These are phyloP conservation scores for Tupaia tana DNA, from an alignment of 2,113 vertebrate genomes.

Conservation along the genomic window DNA sequence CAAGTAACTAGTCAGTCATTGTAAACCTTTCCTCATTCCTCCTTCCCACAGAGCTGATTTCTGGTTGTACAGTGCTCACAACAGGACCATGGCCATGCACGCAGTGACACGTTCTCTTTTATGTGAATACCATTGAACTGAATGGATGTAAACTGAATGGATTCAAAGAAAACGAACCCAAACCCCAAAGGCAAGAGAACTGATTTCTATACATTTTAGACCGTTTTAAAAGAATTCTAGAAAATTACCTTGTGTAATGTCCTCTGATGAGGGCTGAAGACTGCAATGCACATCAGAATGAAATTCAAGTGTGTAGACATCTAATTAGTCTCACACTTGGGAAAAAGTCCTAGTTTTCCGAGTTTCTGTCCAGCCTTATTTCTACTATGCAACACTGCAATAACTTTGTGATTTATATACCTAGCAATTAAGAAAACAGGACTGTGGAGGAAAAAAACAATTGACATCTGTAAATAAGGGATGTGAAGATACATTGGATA, in stretches of 20 bases:
- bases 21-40: not conserved
- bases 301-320: not conserved
- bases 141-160: not conserved
- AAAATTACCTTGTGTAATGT: not conserved
- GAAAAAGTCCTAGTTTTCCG: not conserved
- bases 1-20: not conserved
- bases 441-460: not conserved
- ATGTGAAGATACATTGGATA: not conserved
- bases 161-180: slow-evolving; percentile 18
- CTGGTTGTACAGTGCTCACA: not conserved
- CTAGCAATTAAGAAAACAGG: not conserved
- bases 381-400: not conserved
- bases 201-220: not conserved
- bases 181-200: not conserved
- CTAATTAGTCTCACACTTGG: not conserved
- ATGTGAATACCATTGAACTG: not conserved
- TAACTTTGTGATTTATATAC: not conserved
- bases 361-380: not conserved
- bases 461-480: not conserved
- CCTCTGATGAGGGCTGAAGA: not conserved
- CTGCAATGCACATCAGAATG: not conserved
- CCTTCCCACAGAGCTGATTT: not conserved
- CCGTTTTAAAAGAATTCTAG: not conserved
- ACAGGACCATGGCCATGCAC: not conserved
- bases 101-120: not conserved